Conservation (phyloP, 2,888 invertebrate genomes). For the Balanococcus diminutus region DNA sequence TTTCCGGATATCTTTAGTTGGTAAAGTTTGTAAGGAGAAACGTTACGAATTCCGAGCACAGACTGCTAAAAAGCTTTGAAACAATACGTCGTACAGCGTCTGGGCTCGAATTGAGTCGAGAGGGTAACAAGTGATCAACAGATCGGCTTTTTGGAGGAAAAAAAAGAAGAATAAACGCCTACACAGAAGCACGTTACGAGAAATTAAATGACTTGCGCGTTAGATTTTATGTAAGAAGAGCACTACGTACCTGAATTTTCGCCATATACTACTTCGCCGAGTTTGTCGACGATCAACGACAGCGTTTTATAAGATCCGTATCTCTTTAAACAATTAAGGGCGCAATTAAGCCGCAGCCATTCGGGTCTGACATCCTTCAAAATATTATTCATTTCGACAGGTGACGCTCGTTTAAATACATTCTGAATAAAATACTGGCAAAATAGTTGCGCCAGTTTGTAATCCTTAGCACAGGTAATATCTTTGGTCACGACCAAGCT, state of each 20-base stretch:
- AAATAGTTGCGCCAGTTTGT: not conserved
- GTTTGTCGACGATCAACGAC: not conserved
- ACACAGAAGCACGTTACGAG: not conserved
- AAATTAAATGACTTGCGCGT: conserved; percentile 19
- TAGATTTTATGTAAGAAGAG: not conserved
- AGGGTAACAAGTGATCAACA: conserved; percentile 39
- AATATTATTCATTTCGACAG: not conserved
- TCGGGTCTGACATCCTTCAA: not conserved
- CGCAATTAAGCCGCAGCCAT: not conserved
- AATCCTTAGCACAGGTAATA: not conserved
- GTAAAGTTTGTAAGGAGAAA: not conserved
- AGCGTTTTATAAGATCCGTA: not conserved
- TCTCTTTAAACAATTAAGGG: not conserved
- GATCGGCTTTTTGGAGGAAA: not conserved
- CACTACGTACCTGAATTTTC: not conserved
- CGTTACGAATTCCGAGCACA: not conserved
- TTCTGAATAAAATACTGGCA: not conserved
- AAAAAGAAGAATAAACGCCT: not conserved
- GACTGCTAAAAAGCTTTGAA: not conserved
- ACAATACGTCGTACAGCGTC: conserved; percentile 2
- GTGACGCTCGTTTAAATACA: not conserved
- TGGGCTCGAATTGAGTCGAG: not conserved
- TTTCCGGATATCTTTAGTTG: not conserved
- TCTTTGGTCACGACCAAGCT: not conserved
- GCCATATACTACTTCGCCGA: not conserved